Percentiles rank a stretch among this genome's conserved stretches.
Evolutionary conservation across 2,888 invertebrate species (phyloP).

Genomic region (Sympetrum striolatum): DNA sequence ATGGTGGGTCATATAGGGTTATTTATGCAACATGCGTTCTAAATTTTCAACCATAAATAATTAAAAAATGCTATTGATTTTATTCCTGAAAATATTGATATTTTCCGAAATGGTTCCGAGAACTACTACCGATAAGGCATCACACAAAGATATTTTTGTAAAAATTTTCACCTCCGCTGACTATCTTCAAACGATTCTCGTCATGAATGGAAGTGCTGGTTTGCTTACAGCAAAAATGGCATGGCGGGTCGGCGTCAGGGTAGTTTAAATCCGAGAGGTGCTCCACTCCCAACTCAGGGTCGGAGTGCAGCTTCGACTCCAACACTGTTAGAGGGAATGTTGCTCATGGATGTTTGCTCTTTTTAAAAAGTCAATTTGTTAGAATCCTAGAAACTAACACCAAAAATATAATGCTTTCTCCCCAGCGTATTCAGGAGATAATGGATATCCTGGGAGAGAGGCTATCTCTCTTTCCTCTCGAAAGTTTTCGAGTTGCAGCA

Average conservation of each 20-base stretch:
- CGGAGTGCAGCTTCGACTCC: constrained; percentile 49
- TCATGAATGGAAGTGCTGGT: constrained; percentile 56
- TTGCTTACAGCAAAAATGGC: constrained; percentile 57
- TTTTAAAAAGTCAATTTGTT: neutral
- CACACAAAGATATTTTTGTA: neutral
- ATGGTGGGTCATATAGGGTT: neutral
- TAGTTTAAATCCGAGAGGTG: constrained; percentile 56
- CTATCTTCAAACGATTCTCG: constrained; percentile 55
- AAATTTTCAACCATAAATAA: neutral
- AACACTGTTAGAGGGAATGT: constrained; percentile 45
- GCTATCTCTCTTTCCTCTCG: neutral
- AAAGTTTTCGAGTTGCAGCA: neutral
- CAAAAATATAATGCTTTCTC: neutral
- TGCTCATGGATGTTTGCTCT: neutral
- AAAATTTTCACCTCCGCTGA: constrained; percentile 54
- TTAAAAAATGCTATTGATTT: neutral
- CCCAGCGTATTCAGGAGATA: neutral
- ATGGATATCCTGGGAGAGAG: neutral
- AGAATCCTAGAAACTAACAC: neutral
- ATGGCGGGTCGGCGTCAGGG: constrained; percentile 56
- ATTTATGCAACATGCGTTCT: neutral
- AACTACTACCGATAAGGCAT: neutral
- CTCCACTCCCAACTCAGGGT: constrained; percentile 54
- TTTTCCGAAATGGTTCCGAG: neutral
- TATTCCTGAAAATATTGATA: neutral